Evolutionary conservation across 2,797 vertebrate genomes (phyloP), one percentile per base, ranked within the genome.

Genomic region (Onychomys torridus): DNA sequence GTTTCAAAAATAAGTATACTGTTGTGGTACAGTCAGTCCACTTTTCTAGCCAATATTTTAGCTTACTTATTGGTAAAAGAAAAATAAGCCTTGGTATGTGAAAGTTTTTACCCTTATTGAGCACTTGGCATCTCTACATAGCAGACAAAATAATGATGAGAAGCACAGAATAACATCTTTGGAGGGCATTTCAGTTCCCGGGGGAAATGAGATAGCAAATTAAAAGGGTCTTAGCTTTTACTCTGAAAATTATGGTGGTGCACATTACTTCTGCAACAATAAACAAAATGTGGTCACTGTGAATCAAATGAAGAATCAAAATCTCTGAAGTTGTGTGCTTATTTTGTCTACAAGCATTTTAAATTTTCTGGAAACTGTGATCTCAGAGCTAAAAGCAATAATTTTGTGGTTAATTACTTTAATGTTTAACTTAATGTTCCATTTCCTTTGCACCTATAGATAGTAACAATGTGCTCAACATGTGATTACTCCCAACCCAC

Each of bases 381-480:
- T 69, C 49, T 95, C 84, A 94, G 85, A 89, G 40, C 43, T 91
- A 71, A 92, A 97, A 93, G 34, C n/a, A 85, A 78, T 95, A 86
- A 92, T 95, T 96, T 92, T 93, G 65, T 81, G 4, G 3, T 82
- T 88, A 97, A 96, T 96, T 90, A 32, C 86, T 89, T 94, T 89
- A 96, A 93, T 91, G 73, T 87, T 93, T 93, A 94, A 79, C n/a
- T 91, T 94, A 91, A 95, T 90, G 86, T 91, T 96, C 67, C 83
- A 27, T 79, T 97, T 92, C 71, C 46, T 49, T 95, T 90, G 9
- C 79, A 4, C 57, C 32, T 77, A 86, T 82, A 34, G 57, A 96
- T 89, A 90, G 91, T 93, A 91, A 76, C 7, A n/a, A n/a, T 81
- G 27, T 85, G 46, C 16, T 92, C 32, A 13, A 81, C 16, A 55